phyloP scores from a whole-genome alignment of 2,888 invertebrate species.

The Xestia sexstrigata region DNA sequence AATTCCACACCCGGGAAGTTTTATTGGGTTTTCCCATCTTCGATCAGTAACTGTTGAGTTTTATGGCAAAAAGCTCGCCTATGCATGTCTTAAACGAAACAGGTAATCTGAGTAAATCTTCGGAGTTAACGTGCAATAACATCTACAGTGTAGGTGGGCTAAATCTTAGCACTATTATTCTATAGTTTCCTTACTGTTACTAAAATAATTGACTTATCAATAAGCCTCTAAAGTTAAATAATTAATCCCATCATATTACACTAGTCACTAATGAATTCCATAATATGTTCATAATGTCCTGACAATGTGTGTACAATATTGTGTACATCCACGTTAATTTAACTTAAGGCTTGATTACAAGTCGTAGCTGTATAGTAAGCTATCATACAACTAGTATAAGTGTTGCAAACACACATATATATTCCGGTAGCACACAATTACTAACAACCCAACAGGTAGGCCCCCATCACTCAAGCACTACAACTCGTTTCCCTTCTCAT shows the following conservation, averaged over 20 bases:
- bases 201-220: background rate
- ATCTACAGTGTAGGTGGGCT: background rate
- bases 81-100: background rate
- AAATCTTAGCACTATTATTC: background rate
- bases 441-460: conserved; percentile 25
- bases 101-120: background rate
- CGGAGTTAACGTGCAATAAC: background rate
- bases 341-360: conserved; percentile 11
- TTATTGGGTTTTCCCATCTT: background rate
- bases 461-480: conserved; percentile 30
- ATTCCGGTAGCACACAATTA: conserved; percentile 34
- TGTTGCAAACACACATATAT: conserved; percentile 38
- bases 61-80: background rate
- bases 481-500: conserved; percentile 39
- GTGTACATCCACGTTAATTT: conserved; percentile 17
- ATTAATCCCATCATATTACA: conserved; percentile 3
- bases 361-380: conserved; percentile 28
- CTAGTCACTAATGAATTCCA: conserved; percentile 5
- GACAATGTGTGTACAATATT: conserved; percentile 17
- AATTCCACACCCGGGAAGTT: background rate
- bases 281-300: conserved; percentile 11
- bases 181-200: background rate
- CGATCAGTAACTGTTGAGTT: background rate
- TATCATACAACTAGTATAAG: conserved; percentile 23
- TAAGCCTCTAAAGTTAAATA: conserved; percentile 1